A percentile compares a stretch with the other conserved stretches of the same genome.
These are phyloP conservation scores for Xenopus petersii DNA, from an alignment of 2,797 vertebrate species.

Conservation along the genomic window DNA sequence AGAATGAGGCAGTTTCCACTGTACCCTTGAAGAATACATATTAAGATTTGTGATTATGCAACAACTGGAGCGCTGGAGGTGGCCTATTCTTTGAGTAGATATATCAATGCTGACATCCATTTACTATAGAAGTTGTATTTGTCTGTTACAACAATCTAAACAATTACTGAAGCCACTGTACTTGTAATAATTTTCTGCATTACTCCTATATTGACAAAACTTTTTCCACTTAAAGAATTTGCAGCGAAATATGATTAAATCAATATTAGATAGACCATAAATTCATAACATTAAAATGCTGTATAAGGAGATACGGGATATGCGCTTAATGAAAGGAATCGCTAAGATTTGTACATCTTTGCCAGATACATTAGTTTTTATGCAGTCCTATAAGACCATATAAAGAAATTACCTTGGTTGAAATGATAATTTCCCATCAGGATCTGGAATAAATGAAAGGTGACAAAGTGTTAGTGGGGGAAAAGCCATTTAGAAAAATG, in stretches of 20 bases:
- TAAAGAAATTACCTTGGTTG: slow-evolving; percentile 43
- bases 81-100: too few species aligned
- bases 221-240: slow-evolving; percentile 27
- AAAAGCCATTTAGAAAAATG: slow-evolving; percentile 30
- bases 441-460: slow-evolving; percentile 23
- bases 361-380: slow-evolving; percentile 33
- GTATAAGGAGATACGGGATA: slow-evolving; percentile 25
- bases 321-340: slow-evolving; percentile 42
- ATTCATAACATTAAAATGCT: slow-evolving; percentile 29
- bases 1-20: too few species aligned
- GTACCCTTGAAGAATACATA: too few species aligned
- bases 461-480: slow-evolving; percentile 31
- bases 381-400: slow-evolving; percentile 32
- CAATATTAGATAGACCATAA: slow-evolving; percentile 35
- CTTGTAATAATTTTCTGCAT: background rate
- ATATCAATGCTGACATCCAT: background rate
- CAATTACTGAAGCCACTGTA: background rate
- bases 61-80: too few species aligned
- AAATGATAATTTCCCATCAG: slow-evolving; percentile 40
- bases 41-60: too few species aligned
- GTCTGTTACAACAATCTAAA: background rate
- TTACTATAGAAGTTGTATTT: background rate
- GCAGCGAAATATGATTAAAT: slow-evolving; percentile 32
- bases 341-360: slow-evolving; percentile 28
- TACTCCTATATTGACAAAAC: background rate